Base-by-base conservation (phyloP, 2,797 vertebrate species). In the Rachycentron canadum region DNA sequence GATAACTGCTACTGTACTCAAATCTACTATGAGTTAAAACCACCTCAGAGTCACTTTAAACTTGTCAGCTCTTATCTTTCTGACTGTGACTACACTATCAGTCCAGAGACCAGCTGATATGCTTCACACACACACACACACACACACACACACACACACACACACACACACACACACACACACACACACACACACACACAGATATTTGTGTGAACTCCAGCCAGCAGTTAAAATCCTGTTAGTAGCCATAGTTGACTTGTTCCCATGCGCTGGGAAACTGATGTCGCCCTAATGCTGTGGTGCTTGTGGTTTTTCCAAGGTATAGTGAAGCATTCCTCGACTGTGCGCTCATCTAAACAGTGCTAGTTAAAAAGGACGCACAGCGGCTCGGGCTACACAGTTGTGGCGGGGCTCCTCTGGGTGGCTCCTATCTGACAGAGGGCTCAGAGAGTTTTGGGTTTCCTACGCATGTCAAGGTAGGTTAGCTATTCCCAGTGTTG, bases 341-440 rank as follows among this genome's bases (percentile, higher is more conserved):
- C 77, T 38, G 84, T 95, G 93, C 82, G 90, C 92, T 95, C 94
- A 95, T 95, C 90, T 95, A 95, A 96, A 95, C 95, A 95, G 80
- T 88, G 89, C 89, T 93, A 94, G 92, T 94, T 94, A 89, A 93
- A 94, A 89, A 94, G 85, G 89, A 91, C 89, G 41, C 90, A 14
- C 81, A 62, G 89, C 79, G 75, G 86, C 86, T 88, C 67, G 28
- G 87, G 91, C 90, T 92, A 82, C 75, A 82, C 76, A 74, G 86
- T 84, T 80, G 86, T 85, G 89, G 87, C 84, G 58, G 78, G 66
- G 78, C 89, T 92, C 79, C 89, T 91, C 91, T 93, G 93, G 93
- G 93, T 94, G 94, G 94, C 91, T 92, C 88, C 88, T 91, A 89
- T 95, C 91, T 92, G 87, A 93, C 90, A 74, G 78, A 84, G 86